These are phyloP conservation scores for Pungitius pungitius DNA, from an alignment of 2,113 vertebrate species.

Conservation along the genomic window DNA sequence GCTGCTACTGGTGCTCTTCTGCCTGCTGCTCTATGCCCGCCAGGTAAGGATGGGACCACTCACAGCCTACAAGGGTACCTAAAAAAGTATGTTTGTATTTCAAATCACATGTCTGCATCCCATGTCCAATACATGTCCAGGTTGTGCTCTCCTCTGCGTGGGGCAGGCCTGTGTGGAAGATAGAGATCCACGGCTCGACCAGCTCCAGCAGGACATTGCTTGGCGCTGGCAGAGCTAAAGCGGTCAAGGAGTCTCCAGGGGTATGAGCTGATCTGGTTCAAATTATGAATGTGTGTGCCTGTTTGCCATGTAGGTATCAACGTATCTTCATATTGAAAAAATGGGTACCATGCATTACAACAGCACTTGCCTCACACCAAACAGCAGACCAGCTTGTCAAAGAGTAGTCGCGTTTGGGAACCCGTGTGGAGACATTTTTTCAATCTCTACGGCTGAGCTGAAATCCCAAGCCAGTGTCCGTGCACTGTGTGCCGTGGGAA, in stretches of 20 bases:
- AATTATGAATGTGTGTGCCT: neutral
- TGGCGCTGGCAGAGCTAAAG: constrained; percentile 43
- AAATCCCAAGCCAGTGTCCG: neutral
- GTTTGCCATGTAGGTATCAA: neutral
- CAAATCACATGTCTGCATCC: neutral
- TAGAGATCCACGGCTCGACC: constrained; percentile 54
- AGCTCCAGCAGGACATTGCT: constrained; percentile 61
- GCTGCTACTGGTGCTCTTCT: constrained; percentile 82
- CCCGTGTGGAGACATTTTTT: neutral
- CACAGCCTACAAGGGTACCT: neutral
- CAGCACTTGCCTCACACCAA: neutral
- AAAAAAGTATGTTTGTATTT: neutral
- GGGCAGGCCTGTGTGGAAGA: constrained; percentile 48
- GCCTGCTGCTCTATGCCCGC: constrained; percentile 86
- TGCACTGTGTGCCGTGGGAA: neutral
- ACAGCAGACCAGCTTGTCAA: neutral
- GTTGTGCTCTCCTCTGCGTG: constrained; percentile 46
- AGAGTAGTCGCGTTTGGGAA: neutral
- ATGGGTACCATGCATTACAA: neutral
- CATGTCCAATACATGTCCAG: constrained; percentile 15
- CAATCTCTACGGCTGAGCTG: neutral
- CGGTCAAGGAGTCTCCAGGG: constrained; percentile 16
- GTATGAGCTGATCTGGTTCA: constrained; percentile 23
- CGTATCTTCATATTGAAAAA: neutral
- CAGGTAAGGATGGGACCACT: constrained; percentile 60